A percentile compares a stretch with the other conserved stretches of the same genome.
Evolutionary conservation across 2,113 vertebrate genomes (phyloP).

Genomic region (Hemichromis elongatus): DNA sequence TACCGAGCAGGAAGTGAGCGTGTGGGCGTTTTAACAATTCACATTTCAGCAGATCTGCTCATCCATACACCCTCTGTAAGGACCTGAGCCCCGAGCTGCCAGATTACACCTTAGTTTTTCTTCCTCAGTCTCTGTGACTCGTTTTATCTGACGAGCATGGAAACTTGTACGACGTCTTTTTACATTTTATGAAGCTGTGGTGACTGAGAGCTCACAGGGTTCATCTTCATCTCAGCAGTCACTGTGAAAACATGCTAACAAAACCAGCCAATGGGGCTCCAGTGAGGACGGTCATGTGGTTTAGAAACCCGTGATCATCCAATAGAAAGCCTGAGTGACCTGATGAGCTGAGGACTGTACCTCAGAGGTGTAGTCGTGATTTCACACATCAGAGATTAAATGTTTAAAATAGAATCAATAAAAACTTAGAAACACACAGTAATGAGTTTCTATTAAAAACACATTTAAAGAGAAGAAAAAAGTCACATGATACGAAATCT

Average conservation of each 20-base stretch:
- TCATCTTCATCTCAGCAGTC: not conserved
- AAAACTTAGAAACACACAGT: too few relatives aligned
- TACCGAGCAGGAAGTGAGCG: not conserved
- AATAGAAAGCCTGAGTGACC: not conserved
- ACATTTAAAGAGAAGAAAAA: accelerated
- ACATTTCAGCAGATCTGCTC: not conserved
- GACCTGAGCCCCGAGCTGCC: not conserved
- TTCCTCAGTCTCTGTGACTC: accelerated
- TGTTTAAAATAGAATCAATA: not conserved
- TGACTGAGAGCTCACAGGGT: not conserved
- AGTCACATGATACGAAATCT: not conserved
- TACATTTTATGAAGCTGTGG: not conserved
- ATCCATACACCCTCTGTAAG: not conserved
- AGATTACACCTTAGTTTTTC: not conserved
- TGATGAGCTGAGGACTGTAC: accelerated
- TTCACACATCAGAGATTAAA: not conserved
- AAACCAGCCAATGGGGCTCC: not conserved
- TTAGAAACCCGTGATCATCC: accelerated
- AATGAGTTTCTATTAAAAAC: not conserved
- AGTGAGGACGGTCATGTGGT: not conserved
- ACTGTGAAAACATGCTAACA: accelerated
- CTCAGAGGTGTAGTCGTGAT: not conserved
- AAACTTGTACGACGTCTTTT: not conserved
- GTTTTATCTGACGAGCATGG: accelerated
- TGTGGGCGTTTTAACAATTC: not conserved